Percentiles rank a stretch among this genome's conserved stretches.
These are phyloP conservation scores for Byasa hedistus DNA, from an alignment of 2,888 invertebrate genomes.

Conservation along the genomic window DNA sequence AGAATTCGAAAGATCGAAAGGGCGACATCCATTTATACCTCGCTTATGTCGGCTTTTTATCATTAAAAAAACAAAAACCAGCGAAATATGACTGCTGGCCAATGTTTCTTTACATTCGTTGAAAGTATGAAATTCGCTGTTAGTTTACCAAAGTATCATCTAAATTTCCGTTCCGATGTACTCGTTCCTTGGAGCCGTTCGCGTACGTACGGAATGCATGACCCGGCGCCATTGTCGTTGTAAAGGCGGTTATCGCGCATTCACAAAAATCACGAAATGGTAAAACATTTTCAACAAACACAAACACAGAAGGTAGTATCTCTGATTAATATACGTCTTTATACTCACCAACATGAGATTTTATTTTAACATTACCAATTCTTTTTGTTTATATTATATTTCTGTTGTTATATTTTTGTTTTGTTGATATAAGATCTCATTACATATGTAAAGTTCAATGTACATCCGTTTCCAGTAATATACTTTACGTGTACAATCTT, in stretches of 20 bases:
- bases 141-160: constrained; percentile 31
- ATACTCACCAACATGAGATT: constrained; percentile 48
- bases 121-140: constrained; percentile 37
- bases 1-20: constrained; percentile 57
- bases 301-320: constrained; percentile 75
- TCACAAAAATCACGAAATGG: constrained; percentile 70
- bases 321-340: constrained; percentile 65
- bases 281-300: constrained; percentile 72
- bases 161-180: constrained; percentile 51
- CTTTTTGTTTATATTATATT: constrained; percentile 22
- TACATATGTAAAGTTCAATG: constrained; percentile 46
- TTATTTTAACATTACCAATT: constrained; percentile 46
- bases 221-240: constrained; percentile 62
- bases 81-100: constrained; percentile 73
- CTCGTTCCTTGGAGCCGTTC: constrained; percentile 74
- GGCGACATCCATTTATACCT: constrained; percentile 47
- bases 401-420: background rate
- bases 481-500: constrained; percentile 52
- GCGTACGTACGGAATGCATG: constrained; percentile 70
- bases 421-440: constrained; percentile 51
- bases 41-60: constrained; percentile 71
- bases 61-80: constrained; percentile 63
- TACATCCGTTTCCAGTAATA: constrained; percentile 48
- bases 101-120: constrained; percentile 37
- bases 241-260: constrained; percentile 56